Evolutionary conservation across 1,140 invertebrate genomes (phyloP).

Genomic region (Bombus polaris): DNA sequence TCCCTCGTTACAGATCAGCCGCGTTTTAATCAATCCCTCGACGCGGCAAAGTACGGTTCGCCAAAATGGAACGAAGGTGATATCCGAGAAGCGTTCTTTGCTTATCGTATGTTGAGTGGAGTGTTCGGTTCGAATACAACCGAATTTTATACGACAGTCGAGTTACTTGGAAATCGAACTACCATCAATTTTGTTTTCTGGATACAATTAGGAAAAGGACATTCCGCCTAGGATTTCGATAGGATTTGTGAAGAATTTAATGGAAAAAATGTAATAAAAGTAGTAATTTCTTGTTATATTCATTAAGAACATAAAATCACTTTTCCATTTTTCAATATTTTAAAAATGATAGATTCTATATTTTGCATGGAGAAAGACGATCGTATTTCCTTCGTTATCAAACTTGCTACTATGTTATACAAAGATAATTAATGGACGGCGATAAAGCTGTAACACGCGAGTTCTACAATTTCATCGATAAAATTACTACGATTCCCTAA

Average conservation of each 20-base stretch:
- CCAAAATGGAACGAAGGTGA: not conserved
- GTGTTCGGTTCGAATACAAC: not conserved
- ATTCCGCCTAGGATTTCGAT: not conserved
- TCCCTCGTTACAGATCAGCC: slow-evolving; percentile 17
- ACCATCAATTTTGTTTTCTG: not conserved
- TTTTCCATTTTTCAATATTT: too few relatives aligned
- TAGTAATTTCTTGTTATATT: too few relatives aligned
- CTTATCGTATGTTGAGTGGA: not conserved
- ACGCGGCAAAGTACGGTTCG: not conserved
- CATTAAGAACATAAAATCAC: too few relatives aligned
- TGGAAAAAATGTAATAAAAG: not conserved
- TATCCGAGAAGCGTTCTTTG: too few relatives aligned
- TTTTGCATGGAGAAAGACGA: too few relatives aligned
- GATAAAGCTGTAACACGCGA: too few relatives aligned
- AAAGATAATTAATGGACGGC: too few relatives aligned
- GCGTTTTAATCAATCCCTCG: slow-evolving; percentile 13
- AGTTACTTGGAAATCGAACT: not conserved
- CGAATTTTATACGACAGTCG: not conserved
- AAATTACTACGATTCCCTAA: too few relatives aligned
- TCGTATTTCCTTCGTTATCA: too few relatives aligned
- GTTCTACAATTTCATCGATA: too few relatives aligned
- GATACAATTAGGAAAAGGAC: not conserved
- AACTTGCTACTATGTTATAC: too few relatives aligned
- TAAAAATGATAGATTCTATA: too few relatives aligned
- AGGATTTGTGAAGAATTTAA: not conserved